Evolutionary conservation across 2,113 vertebrate genomes (phyloP).

Genomic region (Hoplias malabaricus): DNA sequence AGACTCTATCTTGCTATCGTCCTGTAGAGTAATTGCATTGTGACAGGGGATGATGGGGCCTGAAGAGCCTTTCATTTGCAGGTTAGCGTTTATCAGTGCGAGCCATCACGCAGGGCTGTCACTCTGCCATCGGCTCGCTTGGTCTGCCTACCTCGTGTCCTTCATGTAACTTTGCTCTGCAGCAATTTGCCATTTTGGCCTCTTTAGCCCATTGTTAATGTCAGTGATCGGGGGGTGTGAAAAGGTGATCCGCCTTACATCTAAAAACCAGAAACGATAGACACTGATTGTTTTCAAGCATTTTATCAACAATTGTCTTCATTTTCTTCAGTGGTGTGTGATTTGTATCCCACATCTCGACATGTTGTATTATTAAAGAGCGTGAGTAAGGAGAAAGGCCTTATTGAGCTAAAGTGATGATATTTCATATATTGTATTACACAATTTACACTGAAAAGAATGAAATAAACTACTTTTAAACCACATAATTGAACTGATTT

Average conservation of each 20-base stretch:
- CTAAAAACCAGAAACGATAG: not conserved
- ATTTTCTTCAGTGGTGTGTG: no score
- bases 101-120: slow-evolving; percentile 90
- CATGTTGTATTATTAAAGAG: no score
- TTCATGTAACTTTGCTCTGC: slow-evolving; percentile 93
- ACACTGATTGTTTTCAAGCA: not conserved
- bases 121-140: slow-evolving; percentile 89
- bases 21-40: slow-evolving; percentile 97
- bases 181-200: slow-evolving; percentile 63
- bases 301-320: not conserved
- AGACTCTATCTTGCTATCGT: slow-evolving; percentile 97
- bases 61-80: slow-evolving; percentile 95
- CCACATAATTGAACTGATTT: no score
- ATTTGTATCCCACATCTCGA: no score
- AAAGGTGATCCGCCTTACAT: not conserved
- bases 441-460: no score
- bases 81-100: slow-evolving; percentile 91
- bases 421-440: no score
- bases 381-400: no score
- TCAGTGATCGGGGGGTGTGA: not conserved
- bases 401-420: no score
- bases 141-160: slow-evolving; percentile 91
- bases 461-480: no score
- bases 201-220: slow-evolving; percentile 19
- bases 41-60: slow-evolving; percentile 94